Base-by-base conservation (phyloP, 2,888 invertebrate species). In the Rugalucina vietnamica region DNA sequence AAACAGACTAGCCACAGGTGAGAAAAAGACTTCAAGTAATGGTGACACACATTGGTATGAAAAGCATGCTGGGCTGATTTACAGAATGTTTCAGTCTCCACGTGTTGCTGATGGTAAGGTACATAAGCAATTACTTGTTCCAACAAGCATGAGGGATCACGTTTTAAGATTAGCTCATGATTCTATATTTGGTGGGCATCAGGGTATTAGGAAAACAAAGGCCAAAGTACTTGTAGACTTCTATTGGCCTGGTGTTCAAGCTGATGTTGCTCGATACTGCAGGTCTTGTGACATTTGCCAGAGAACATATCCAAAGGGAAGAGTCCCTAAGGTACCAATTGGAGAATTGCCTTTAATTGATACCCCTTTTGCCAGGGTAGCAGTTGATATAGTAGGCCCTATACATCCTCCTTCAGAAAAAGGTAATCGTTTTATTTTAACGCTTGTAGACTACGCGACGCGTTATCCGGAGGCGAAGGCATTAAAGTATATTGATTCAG, bases 391-490 rank as follows among this genome's bases (percentile, higher is more conserved):
- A 21, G 50, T 88, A 21, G 89, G 88, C 29, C 89, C 88, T 21
- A 54, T 88, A n/a, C 32, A 37, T 32, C 85, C 81, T 29, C 69
- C 75, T 0, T 79, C 86, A 14, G 82, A 81, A 8, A 54, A 74
- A 71, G 82, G 86, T 24, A 76, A 83, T 73, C 8, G n/a, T n/a
- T n/a, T n/a, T n/a, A n/a, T n/a, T n/a, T 39, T 90, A 14, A 83
- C 84, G 0, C 14, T 88, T 12, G 84, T 87, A 1, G 88, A 91
- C 60, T 88, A 84, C 76, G 84, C 88, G 18, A 88, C 90, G 5
- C 69, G 88, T 24, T 89, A 87, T 37, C 84, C 84, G 5, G 86
- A 88, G 29, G 88, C 82, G 0, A 65, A 65, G 18, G 65, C 85
- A 12, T 21, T 85, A n/a, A 72, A 76, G 29, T 54, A 72, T 10